These are phyloP conservation scores for Torymus tubicola DNA, from an alignment of 2,888 invertebrate genomes.

Conservation along the genomic window DNA sequence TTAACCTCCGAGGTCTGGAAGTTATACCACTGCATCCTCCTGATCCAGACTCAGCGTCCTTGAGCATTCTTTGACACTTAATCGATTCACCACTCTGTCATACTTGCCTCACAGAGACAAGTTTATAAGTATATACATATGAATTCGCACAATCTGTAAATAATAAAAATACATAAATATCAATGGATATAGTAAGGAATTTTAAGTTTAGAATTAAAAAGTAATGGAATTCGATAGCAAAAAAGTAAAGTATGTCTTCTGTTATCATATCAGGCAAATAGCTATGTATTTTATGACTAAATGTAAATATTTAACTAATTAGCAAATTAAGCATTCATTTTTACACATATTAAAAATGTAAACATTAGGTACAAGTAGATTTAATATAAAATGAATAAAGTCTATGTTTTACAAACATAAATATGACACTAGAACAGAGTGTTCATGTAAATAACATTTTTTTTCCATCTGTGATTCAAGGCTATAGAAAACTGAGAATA, in stretches of 20 bases:
- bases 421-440: not conserved
- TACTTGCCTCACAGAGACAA: conserved; percentile 56
- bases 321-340: not conserved
- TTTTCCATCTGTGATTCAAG: conserved; percentile 21
- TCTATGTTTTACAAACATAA: not conserved
- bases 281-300: not conserved
- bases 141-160: conserved; percentile 35
- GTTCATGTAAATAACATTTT: conserved; percentile 7
- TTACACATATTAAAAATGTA: too few relatives aligned
- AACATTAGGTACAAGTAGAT: too few relatives aligned
- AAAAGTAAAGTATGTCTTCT: not conserved
- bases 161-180: not conserved
- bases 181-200: too few relatives aligned
- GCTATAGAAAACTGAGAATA: not conserved
- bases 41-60: conserved; percentile 71
- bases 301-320: not conserved
- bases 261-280: not conserved
- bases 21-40: conserved; percentile 70
- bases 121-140: conserved; percentile 3
- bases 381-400: too few relatives aligned
- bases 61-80: conserved; percentile 68
- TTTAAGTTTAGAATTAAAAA: too few relatives aligned
- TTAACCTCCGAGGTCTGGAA: conserved; percentile 69
- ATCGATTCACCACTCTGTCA: conserved; percentile 53
- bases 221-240: too few relatives aligned